Evolutionary conservation across 2,113 vertebrate genomes (phyloP), one percentile per base, ranked within the genome.

Genomic region (Pseudorhombus dupliciocellatus): DNA sequence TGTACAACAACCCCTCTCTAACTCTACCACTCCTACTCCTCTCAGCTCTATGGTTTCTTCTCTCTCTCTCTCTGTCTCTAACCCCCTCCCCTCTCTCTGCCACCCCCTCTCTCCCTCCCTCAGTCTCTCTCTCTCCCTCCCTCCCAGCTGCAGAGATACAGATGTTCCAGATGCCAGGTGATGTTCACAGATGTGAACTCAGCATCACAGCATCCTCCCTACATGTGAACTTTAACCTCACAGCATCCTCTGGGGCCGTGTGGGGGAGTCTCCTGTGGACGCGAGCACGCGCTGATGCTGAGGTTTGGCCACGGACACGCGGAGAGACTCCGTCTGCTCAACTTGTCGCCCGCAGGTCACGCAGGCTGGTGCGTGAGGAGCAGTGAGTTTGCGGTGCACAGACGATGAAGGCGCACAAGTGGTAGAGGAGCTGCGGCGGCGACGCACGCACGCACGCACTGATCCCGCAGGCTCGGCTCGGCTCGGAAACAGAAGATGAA

Each of bases 401-500:
- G 2, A 48, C 25, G 2, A 48, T 46, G 50, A 44, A 42, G 20
- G 55, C 58, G 24, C 70, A 5, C 26, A 62, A 52, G 55, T 77
- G n/a, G 25, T 77, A 66, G 69, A 61, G 20, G 72, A 51, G 62
- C 65, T 48, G 67, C 34, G 21, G 56, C 46, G 61, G 34, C 74
- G 56, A 21, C 20, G 20, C 30, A 3, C 25, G 21, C 61, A 30
- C 67, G 16, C 30, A 3, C 25, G 21, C 61, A 30, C 67, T 14
- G 55, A 68, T 61, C 76, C 66, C 34, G 65, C 78, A 60, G 53
- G 59, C 59, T 44, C 51, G 10, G 62, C 66, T 51, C 48, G 37
- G 50, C n/a, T 12, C 3, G 2, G 71, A 57, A 75, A 18, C 21
- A 18, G 0, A 81, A 78, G n/a, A 96, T 96, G 95, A 95, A 95